These are phyloP conservation scores for Drosophila suzukii DNA, from an alignment of 1,140 invertebrate genomes.

Conservation along the genomic window DNA sequence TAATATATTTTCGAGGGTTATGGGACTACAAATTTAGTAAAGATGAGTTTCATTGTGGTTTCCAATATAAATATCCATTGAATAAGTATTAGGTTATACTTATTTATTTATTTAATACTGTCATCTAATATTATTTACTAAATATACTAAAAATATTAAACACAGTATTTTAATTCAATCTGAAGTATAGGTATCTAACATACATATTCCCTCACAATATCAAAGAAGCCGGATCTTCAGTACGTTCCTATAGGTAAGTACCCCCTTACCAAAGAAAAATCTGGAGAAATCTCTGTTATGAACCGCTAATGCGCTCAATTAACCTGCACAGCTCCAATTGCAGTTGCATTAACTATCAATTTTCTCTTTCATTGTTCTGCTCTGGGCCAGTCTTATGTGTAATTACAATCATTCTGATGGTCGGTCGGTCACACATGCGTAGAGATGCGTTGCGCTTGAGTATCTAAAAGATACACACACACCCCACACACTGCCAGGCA, in stretches of 20 bases:
- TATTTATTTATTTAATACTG: too few relatives aligned
- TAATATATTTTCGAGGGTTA: too few relatives aligned
- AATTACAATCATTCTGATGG: conserved; percentile 63
- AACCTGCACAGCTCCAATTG: conserved; percentile 61
- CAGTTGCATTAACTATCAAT: conserved; percentile 72
- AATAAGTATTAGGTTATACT: too few relatives aligned
- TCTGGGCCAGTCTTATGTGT: conserved; percentile 32
- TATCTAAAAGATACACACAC: conserved; percentile 54
- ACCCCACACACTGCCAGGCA: conserved; percentile 28
- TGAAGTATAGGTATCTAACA: background rate
- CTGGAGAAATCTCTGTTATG: conserved; percentile 59
- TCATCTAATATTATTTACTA: too few relatives aligned
- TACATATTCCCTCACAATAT: background rate
- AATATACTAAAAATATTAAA: too few relatives aligned
- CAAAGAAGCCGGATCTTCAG: conserved; percentile 18
- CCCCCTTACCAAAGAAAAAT: background rate
- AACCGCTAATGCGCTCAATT: conserved; percentile 75
- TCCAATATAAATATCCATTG: too few relatives aligned
- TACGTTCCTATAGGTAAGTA: conserved; percentile 11
- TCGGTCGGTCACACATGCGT: conserved; percentile 59
- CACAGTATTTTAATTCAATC: too few relatives aligned
- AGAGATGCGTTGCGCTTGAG: conserved; percentile 60
- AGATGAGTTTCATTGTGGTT: too few relatives aligned
- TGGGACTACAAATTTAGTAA: too few relatives aligned
- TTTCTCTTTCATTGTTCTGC: conserved; percentile 79